Percentiles rank a stretch among this genome's conserved stretches.
phyloP scores from a whole-genome alignment of 2,113 vertebrate genomes.

The Chroicocephalus ridibundus region DNA sequence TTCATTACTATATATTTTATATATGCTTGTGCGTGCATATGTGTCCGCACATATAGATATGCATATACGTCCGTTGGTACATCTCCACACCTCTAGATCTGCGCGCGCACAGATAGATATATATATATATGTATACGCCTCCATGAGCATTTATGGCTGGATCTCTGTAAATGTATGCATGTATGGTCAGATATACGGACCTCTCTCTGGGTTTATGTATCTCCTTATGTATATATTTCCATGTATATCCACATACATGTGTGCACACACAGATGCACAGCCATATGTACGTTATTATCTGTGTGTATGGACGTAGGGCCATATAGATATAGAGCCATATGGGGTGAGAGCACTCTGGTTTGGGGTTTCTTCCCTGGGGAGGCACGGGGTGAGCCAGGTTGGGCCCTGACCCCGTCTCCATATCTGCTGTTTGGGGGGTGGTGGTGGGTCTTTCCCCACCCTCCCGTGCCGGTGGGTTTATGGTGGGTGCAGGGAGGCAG shows the following conservation, averaged over 20 bases:
- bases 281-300: accelerated
- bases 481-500: not conserved
- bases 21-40: not conserved
- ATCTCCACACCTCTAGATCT: too few species aligned
- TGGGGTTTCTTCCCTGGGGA: not conserved
- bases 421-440: not conserved
- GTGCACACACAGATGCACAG: not conserved
- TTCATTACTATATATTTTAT: not conserved
- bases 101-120: accelerated
- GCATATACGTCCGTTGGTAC: accelerated
- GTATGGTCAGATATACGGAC: not conserved
- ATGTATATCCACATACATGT: too few species aligned
- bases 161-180: accelerated
- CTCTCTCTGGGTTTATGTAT: not conserved
- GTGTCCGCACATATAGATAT: not conserved
- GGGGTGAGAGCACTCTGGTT: not conserved
- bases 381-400: not conserved
- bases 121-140: accelerated
- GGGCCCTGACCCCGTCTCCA: not conserved
- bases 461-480: not conserved
- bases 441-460: not conserved
- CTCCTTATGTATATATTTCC: not conserved
- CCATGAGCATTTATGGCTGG: not conserved
- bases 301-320: not conserved
- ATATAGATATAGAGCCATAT: not conserved